Evolutionary conservation across 2,797 vertebrate genomes (phyloP).

Genomic region (Myripristis jacobus): DNA sequence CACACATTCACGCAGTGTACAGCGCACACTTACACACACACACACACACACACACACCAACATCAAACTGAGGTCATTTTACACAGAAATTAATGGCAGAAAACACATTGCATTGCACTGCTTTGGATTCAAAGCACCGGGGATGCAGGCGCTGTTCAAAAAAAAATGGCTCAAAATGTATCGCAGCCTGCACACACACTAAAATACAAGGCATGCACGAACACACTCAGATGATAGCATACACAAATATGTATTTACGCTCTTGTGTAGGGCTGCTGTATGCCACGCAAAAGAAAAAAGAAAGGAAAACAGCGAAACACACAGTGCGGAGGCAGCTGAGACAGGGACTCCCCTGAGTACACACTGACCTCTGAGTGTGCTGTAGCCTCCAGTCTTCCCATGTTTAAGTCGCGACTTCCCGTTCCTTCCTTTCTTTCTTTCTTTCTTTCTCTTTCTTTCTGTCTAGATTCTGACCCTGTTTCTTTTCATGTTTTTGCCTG

Average conservation of each 20-base stretch:
- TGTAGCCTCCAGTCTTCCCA: constrained; percentile 65
- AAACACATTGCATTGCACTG: constrained; percentile 3
- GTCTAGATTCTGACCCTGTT: constrained; percentile 42
- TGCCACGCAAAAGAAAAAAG: constrained; percentile 4
- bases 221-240: not conserved
- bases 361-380: constrained; percentile 74
- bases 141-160: not conserved
- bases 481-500: not conserved
- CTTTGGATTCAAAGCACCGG: not conserved
- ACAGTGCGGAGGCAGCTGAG: constrained; percentile 56
- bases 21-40: too few relatives aligned
- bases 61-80: constrained; percentile 49
- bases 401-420: constrained; percentile 69
- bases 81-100: constrained; percentile 23
- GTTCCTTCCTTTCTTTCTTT: constrained; percentile 51
- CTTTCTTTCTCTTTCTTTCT: constrained; percentile 46
- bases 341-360: constrained; percentile 64
- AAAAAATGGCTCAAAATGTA: not conserved
- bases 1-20: constrained; percentile 28
- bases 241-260: constrained; percentile 2
- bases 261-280: constrained; percentile 1
- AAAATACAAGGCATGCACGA: constrained; percentile 1
- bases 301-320: constrained; percentile 40
- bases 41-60: constrained; percentile 22
- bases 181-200: constrained; percentile 10